These are phyloP conservation scores for Cinclus mexicanus DNA, from an alignment of 2,113 vertebrate genomes.

Conservation along the genomic window DNA sequence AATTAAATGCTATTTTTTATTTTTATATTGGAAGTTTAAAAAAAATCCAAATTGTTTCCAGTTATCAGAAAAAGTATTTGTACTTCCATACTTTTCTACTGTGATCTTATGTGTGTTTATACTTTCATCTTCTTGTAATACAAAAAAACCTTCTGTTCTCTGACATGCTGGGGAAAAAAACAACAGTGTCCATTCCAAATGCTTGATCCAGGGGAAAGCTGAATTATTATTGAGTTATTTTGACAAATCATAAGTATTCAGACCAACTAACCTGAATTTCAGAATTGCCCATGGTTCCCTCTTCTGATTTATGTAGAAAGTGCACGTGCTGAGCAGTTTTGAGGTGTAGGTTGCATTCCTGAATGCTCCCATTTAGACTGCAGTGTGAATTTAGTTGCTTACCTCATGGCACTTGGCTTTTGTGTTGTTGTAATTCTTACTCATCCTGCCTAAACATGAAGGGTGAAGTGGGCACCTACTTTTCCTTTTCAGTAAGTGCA, in stretches of 20 bases:
- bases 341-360: background rate
- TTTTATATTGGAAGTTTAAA: background rate
- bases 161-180: background rate
- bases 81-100: background rate
- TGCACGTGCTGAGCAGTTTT: background rate
- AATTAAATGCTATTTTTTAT: background rate
- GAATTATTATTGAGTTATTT: background rate
- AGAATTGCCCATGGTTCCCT: background rate
- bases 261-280: background rate
- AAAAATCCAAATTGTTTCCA: background rate
- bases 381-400: background rate
- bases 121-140: background rate
- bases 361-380: background rate
- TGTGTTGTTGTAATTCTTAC: background rate
- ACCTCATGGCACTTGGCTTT: background rate
- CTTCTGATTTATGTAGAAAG: background rate
- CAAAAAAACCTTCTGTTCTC: background rate
- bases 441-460: background rate
- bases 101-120: no score
- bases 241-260: background rate
- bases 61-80: background rate
- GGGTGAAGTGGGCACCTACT: background rate
- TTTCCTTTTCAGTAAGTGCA: background rate
- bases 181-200: rapidly evolving
- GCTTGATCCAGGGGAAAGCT: background rate